Evolutionary conservation across 1,140 invertebrate species (phyloP).

Genomic region (Trichomalopsis sarcophagae): DNA sequence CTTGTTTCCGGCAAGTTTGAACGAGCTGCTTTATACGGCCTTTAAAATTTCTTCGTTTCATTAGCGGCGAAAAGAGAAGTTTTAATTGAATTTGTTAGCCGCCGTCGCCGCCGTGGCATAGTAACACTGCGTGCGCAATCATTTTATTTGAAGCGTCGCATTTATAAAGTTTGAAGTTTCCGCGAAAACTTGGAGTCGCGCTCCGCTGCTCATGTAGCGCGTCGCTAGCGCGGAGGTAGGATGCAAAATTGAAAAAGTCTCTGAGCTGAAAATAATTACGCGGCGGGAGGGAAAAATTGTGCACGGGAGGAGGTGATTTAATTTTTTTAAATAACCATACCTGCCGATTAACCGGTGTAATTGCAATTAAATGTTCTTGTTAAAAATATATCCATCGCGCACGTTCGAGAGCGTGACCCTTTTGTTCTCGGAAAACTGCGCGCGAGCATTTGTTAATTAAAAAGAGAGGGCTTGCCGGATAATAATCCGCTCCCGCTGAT

Average conservation of each 20-base stretch:
- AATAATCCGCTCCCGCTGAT: background rate
- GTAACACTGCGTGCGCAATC: constrained; percentile 26
- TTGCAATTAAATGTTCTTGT: background rate
- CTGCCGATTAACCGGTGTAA: background rate
- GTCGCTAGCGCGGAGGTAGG: background rate
- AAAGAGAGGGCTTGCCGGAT: background rate
- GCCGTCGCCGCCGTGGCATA: too few relatives aligned
- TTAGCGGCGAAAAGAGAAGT: constrained; percentile 26
- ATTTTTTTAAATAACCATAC: background rate
- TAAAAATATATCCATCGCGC: background rate
- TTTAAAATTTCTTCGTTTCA: constrained; percentile 42
- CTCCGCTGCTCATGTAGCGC: background rate
- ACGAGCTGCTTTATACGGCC: background rate
- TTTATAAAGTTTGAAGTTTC: constrained; percentile 44
- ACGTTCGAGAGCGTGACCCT: background rate
- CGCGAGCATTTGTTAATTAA: background rate
- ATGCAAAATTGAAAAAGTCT: constrained; percentile 32
- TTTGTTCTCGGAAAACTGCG: background rate
- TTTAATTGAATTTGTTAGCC: constrained; percentile 42
- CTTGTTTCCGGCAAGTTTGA: background rate
- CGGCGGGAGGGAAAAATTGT: constrained; percentile 1
- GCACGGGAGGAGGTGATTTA: background rate
- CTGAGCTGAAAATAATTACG: constrained; percentile 32
- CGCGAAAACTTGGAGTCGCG: background rate
- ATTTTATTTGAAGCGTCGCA: constrained; percentile 27